Conservation (phyloP, 2,888 invertebrate genomes). For the Tenthredo livida region DNA sequence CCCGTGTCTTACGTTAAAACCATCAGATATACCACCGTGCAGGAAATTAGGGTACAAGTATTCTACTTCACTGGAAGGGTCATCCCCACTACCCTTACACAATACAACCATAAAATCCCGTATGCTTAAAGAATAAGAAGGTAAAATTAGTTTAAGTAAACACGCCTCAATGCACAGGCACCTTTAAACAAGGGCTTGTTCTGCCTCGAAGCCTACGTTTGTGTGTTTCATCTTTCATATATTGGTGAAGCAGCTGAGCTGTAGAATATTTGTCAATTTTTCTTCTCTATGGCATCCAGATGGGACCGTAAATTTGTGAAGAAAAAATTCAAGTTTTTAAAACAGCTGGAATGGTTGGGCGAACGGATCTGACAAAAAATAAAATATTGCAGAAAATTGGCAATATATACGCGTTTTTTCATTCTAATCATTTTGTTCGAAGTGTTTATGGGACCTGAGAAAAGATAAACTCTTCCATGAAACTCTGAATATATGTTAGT, state of each 20-base stretch:
- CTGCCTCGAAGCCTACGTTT: not conserved
- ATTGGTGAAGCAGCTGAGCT: not conserved
- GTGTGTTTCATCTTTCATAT: not conserved
- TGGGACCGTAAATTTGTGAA: not conserved
- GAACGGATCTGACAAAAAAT: not conserved
- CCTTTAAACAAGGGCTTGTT: not conserved
- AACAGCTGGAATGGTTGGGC: not conserved
- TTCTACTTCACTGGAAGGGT: constrained; percentile 26
- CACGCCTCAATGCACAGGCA: not conserved
- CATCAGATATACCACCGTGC: constrained; percentile 46
- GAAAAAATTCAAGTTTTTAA: not conserved
- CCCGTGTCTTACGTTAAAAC: constrained; percentile 54
- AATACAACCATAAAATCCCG: not conserved
- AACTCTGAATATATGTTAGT: too few species aligned
- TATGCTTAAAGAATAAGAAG: not conserved
- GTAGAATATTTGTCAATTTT: not conserved
- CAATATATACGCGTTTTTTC: too few species aligned
- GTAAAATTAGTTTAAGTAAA: not conserved
- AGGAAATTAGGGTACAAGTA: constrained; percentile 63
- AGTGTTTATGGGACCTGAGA: too few species aligned
- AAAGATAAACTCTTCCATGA: too few species aligned
- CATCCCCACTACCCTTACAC: not conserved
- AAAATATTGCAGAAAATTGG: not conserved
- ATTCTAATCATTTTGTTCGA: too few species aligned
- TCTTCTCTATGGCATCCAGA: not conserved